Evolutionary conservation across 2,797 vertebrate genomes (phyloP).

Genomic region (Protosalanx chinensis): DNA sequence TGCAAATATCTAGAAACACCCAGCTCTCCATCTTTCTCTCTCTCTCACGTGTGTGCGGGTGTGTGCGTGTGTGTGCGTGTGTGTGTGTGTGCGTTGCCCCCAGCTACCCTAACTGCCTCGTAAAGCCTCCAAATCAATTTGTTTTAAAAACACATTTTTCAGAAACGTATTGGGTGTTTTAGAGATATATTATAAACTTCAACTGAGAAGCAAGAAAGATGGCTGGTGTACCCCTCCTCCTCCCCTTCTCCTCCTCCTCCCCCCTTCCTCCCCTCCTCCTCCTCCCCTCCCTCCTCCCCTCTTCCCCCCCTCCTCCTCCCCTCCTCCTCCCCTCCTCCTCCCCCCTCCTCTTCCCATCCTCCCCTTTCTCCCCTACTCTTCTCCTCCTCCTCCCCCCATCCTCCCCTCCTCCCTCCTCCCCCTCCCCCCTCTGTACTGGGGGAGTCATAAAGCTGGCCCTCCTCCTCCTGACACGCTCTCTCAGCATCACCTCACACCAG

Average conservation of each 20-base stretch:
- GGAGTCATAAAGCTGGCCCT: conserved; percentile 77
- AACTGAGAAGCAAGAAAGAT: conserved; percentile 86
- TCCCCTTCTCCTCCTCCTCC: too few relatives aligned
- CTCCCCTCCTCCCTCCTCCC: too few relatives aligned
- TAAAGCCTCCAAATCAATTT: conserved; percentile 91
- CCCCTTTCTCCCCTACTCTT: too few relatives aligned
- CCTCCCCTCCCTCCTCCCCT: conserved; percentile 86
- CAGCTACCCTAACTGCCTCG: conserved; percentile 42
- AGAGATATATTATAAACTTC: conserved; percentile 96
- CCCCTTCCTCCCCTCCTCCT: conserved; percentile 43
- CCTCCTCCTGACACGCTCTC: conserved; percentile 16
- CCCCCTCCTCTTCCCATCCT: too few relatives aligned
- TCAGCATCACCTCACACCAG: conserved; percentile 36
- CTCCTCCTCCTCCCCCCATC: too few relatives aligned
- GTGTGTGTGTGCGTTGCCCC: neutral
- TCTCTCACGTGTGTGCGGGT: neutral
- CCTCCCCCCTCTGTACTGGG: conserved; percentile 18
- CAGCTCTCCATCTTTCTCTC: conserved; percentile 1
- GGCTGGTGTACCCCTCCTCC: conserved; percentile 60
- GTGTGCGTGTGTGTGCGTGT: neutral
- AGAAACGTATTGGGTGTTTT: conserved; percentile 86
- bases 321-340: too few relatives aligned
- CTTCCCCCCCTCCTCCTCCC: too few relatives aligned
- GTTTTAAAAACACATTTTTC: conserved; percentile 91
- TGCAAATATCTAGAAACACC: conserved; percentile 81